These are phyloP conservation scores for Agrochola lota DNA, from an alignment of 2,888 invertebrate genomes.

Conservation along the genomic window DNA sequence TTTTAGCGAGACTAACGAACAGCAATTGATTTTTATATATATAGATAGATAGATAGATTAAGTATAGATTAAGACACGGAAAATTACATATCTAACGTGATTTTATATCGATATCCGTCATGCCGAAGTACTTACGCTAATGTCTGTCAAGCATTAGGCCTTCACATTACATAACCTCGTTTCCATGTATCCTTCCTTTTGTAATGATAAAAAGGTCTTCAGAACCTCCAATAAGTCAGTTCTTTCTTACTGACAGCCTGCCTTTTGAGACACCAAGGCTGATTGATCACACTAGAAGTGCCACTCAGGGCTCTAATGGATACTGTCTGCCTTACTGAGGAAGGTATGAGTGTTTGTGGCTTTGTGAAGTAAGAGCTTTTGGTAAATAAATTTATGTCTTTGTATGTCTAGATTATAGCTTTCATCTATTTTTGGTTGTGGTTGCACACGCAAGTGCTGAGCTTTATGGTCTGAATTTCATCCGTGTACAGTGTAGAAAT, in stretches of 20 bases:
- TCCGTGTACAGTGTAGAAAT: not conserved
- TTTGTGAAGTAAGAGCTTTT: conserved; percentile 17
- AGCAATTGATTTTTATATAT: too few relatives aligned
- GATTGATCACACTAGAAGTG: conserved; percentile 50
- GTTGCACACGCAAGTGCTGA: not conserved
- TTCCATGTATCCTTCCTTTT: not conserved
- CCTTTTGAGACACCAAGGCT: conserved; percentile 36
- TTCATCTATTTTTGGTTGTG: not conserved
- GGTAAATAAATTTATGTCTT: conserved; percentile 25
- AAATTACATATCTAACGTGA: not conserved
- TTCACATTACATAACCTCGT: not conserved
- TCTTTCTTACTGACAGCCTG: conserved; percentile 40
- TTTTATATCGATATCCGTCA: not conserved
- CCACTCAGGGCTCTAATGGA: conserved; percentile 49
- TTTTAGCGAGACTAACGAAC: too few relatives aligned
- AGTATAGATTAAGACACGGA: too few relatives aligned
- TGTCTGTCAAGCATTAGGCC: not conserved
- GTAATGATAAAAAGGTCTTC: conserved; percentile 33
- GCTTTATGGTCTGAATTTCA: too few relatives aligned
- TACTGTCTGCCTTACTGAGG: conserved; percentile 16
- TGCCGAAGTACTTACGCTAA: not conserved
- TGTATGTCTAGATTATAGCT: not conserved
- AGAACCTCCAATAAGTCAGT: conserved; percentile 46
- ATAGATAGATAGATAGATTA: too few relatives aligned
- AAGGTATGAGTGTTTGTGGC: conserved; percentile 12